Evolutionary conservation across 1,140 invertebrate genomes (phyloP), one percentile per base, ranked within the genome.

Genomic region (Drosophila ironensis): DNA sequence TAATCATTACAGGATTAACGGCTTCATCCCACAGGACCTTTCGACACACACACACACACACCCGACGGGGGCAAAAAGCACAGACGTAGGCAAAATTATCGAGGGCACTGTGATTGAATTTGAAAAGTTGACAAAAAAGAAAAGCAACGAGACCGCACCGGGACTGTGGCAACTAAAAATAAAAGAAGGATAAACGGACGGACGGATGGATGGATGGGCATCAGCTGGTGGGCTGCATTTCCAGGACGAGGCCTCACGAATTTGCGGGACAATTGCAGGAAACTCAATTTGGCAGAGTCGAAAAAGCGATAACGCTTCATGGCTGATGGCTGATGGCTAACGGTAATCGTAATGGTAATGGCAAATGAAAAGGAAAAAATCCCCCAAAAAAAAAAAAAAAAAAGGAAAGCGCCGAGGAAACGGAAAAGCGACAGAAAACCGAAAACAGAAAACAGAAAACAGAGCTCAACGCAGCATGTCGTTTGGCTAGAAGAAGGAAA

Each of bases 241-340:
- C 33, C 4, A 37, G 33, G 14, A 37, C 33, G 12, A 37, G 16
- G n/a, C n/a, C n/a, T n/a, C 14, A 14, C 33, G 14, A 37, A 37
- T 37, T 22, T 37, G 33, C 33, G 33, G 33, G 33, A 37, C 33
- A 37, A 57, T 56, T 14, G 51, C 11, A 17, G 14, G 25, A 25
- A 60, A 60, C 38, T 56, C 25, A 40, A 60, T 40, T 60, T 60
- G 42, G 12, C 37, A 27, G 41, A 27, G 41, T 16, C 48, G 11
- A 33, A 7, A 3, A 7, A 8, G 27, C 7, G 53, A 52, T 38
- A 57, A 38, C 35, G 40, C 53, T n/a, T n/a, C n/a, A n/a, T n/a
- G n/a, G 30, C 14, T 14, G 30, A 33, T 33, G 25, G 25, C 38
- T 20, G 24, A 54, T 24, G 37, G 35, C 14, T 24, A 57, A 57